Conservation (phyloP, 2,797 vertebrate species). For the Gymnothorax javanicus region DNA sequence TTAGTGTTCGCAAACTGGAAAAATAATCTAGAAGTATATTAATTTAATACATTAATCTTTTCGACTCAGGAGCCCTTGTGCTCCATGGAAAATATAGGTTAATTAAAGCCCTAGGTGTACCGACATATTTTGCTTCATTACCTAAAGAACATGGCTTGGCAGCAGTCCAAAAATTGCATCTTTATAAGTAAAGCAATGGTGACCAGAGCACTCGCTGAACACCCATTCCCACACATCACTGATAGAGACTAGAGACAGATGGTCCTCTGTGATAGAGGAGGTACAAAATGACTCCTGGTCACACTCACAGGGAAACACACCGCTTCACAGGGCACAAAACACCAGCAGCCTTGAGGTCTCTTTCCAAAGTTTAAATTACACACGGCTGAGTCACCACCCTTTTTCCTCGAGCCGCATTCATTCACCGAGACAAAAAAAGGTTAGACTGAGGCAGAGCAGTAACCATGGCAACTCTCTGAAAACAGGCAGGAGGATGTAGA, state of each 20-base stretch:
- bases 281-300: background rate
- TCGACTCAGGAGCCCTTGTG: no score
- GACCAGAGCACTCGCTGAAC: background rate
- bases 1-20: no score
- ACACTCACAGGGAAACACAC: background rate
- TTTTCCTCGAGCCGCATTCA: background rate
- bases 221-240: background rate
- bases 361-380: background rate
- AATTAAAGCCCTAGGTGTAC: background rate
- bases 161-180: background rate
- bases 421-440: background rate
- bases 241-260: background rate
- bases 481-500: background rate
- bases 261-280: background rate
- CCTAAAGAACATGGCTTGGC: background rate
- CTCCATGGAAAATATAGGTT: no score
- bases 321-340: background rate
- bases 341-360: conserved; percentile 2
- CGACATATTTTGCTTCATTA: background rate
- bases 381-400: background rate
- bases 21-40: no score
- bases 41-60: no score
- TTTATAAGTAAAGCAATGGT: background rate
- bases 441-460: background rate
- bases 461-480: background rate